These are phyloP conservation scores for Acrocephalus arundinaceus DNA, from an alignment of 2,113 vertebrate genomes.

Conservation along the genomic window DNA sequence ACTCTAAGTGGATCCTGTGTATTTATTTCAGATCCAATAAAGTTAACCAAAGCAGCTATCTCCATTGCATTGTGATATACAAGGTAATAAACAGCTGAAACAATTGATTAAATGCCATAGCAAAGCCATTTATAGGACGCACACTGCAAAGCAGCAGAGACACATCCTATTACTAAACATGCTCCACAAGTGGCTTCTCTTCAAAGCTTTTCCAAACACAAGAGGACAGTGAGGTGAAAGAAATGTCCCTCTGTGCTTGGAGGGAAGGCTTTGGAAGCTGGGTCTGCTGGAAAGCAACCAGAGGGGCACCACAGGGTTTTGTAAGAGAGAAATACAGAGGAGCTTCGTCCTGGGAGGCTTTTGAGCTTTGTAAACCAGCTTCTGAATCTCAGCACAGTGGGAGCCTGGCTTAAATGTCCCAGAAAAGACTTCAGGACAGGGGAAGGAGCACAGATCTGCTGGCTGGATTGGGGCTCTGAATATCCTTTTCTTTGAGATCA, in stretches of 20 bases:
- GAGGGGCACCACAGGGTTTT: background rate
- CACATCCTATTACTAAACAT: background rate
- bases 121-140: background rate
- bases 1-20: constrained; percentile 53
- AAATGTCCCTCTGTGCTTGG: background rate
- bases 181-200: background rate
- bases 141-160: background rate
- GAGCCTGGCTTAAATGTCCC: background rate
- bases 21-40: constrained; percentile 66
- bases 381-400: background rate
- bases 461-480: background rate
- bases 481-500: constrained; percentile 6
- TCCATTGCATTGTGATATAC: constrained; percentile 63
- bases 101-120: constrained; percentile 71
- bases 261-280: background rate
- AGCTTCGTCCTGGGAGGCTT: background rate
- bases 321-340: background rate
- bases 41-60: constrained; percentile 54
- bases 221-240: constrained; percentile 4
- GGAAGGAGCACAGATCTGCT: background rate
- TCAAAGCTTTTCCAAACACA: background rate
- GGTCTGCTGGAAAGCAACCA: background rate
- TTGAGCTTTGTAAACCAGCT: background rate
- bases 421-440: constrained; percentile 18
- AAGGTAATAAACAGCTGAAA: constrained; percentile 67